Evolutionary conservation across 1,140 invertebrate species (phyloP), one percentile per base, ranked within the genome.

Genomic region (Heliconius hermathena): DNA sequence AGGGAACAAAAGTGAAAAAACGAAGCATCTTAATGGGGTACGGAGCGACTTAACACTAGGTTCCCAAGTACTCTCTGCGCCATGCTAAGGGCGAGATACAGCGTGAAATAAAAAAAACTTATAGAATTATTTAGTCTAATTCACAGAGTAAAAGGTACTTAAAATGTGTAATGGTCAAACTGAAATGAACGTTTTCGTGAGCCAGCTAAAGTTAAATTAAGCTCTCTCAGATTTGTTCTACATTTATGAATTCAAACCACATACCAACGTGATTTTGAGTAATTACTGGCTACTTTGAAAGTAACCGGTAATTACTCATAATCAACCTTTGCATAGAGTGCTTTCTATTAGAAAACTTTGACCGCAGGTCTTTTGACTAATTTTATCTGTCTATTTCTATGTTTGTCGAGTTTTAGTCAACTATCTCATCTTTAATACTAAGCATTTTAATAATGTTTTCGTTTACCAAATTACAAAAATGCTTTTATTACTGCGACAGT

Each of bases 261-360:
- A 29, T 38, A 4, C 54, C 41, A 72, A 49, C 13, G 74, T 72
- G 46, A 70, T 76, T 76, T 80, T 73, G 72, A 73, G 46, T 75
- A 72, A 74, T 78, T 70, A 70, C 60, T 66, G 38, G 71, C 26
- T 76, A 76, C 74, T 80, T 66, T 80, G 20, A 73, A 36, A 73
- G 74, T n/a, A n/a, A n/a, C n/a, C n/a, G n/a, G n/a, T n/a, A n/a
- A n/a, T n/a, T n/a, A n/a, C n/a, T n/a, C n/a, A n/a, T n/a, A n/a
- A n/a, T n/a, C n/a, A n/a, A n/a, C n/a, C 71, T 72, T 76, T 66
- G 73, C 78, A 41, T 76, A 54, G 8, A 71, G 71, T 76, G 20
- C 26, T 66, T 66, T 66, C 60, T 66, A 66, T 66, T 66, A 29
- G 3, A 29, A 11, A 66, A 29, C 74, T 80, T 77, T 80, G 22